phyloP scores from a whole-genome alignment of 2,113 vertebrate genomes.

The Marmota monax region DNA sequence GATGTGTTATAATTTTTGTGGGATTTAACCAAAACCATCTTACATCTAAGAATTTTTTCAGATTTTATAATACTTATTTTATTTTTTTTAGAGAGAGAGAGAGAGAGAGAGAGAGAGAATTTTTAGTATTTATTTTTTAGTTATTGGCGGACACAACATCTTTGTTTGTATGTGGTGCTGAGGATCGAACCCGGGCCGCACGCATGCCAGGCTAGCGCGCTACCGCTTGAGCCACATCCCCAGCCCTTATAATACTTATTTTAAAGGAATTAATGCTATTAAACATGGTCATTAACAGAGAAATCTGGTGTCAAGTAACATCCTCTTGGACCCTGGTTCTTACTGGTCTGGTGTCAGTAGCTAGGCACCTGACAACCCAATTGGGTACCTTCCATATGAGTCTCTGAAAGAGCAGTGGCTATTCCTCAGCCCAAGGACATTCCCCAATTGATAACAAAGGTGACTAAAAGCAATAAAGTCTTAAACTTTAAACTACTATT shows the following conservation, averaged over 20 bases:
- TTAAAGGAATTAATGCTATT: background rate
- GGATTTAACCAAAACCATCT: background rate
- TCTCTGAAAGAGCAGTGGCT: background rate
- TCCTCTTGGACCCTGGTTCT: background rate
- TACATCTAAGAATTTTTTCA: background rate
- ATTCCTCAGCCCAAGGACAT: background rate
- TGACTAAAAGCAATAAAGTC: background rate
- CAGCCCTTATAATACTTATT: background rate
- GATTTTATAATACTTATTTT: background rate
- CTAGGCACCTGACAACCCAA: background rate
- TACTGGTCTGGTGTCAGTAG: background rate
- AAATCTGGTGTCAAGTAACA: background rate
- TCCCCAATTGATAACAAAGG: background rate
- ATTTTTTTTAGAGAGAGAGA: too few relatives aligned
- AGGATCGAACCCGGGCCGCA: too few relatives aligned
- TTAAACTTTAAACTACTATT: background rate
- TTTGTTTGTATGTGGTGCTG: too few relatives aligned
- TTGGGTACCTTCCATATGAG: background rate
- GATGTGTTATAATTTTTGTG: conserved; percentile 17
- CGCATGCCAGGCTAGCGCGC: too few relatives aligned
- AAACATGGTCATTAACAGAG: background rate
- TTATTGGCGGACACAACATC: too few relatives aligned
- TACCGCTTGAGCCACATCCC: too few relatives aligned
- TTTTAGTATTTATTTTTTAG: too few relatives aligned
- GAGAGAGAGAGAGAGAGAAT: too few relatives aligned